Percentiles rank a stretch among this genome's conserved stretches.
Conservation (phyloP, 30 jellyfish, hydroid and myxozoan genomes). For the Kudoa iwatai region DNA sequence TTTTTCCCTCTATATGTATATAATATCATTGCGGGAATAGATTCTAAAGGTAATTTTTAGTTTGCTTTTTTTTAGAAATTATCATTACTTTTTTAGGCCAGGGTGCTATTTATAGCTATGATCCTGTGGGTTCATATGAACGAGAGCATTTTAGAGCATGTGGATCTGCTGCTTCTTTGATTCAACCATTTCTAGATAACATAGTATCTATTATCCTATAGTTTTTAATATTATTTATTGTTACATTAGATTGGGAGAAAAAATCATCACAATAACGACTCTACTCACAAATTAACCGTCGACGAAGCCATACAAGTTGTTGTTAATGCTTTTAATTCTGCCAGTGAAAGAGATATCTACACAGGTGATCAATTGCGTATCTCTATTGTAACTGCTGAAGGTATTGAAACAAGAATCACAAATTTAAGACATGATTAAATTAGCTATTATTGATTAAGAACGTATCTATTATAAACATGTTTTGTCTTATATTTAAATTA, state of each 20-base stretch:
- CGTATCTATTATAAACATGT: too few relatives aligned
- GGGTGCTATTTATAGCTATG: conserved; percentile 67
- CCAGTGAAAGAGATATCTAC: conserved; percentile 70
- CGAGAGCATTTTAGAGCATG: conserved; percentile 52
- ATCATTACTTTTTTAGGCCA: conserved; percentile 6
- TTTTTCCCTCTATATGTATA: conserved; percentile 64
- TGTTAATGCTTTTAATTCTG: conserved; percentile 57
- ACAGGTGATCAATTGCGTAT: too few relatives aligned
- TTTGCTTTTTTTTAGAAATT: neutral
- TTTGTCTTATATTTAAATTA: too few relatives aligned
- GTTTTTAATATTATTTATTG: neutral
- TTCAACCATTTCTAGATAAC: conserved; percentile 64
- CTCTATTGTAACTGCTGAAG: too few relatives aligned
- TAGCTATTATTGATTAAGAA: too few relatives aligned
- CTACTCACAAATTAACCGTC: too few relatives aligned
- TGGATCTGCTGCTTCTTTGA: conserved; percentile 58
- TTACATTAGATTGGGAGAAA: neutral
- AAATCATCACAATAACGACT: neutral
- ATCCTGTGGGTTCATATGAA: conserved; percentile 93
- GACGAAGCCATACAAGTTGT: conserved; percentile 12
- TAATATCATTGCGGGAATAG: conserved; percentile 60
- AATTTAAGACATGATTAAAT: too few relatives aligned
- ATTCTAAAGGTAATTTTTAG: conserved; percentile 14
- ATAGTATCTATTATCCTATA: conserved; percentile 5
- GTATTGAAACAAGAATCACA: too few relatives aligned